Conservation (phyloP, 2,113 vertebrate genomes). For the Ellobius talpinus region DNA sequence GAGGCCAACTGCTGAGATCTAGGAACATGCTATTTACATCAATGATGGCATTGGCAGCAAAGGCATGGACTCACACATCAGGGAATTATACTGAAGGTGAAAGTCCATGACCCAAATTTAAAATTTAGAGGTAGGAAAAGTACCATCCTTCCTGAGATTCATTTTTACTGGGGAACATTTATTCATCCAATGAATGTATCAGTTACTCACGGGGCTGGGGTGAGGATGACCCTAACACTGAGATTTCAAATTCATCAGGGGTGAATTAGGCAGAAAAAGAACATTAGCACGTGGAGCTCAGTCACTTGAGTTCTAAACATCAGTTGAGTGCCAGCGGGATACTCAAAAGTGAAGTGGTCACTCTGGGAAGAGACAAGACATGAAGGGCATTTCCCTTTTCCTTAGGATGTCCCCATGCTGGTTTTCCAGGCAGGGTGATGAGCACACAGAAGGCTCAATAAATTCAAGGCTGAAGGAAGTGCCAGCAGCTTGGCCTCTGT, state of each 20-base stretch:
- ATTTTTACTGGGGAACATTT: background rate
- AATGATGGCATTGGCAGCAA: background rate
- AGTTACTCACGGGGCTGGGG: background rate
- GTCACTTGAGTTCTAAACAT: background rate
- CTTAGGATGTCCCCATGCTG: background rate
- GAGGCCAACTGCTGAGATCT: background rate
- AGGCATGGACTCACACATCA: background rate
- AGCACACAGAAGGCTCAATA: background rate
- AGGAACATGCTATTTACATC: background rate
- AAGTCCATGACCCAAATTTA: background rate
- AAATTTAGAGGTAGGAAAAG: background rate
- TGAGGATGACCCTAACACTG: background rate
- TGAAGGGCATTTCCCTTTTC: background rate
- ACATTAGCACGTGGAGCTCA: background rate
- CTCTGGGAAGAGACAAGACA: background rate
- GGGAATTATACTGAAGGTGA: constrained; percentile 32
- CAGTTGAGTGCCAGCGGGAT: background rate
- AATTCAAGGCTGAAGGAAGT: background rate
- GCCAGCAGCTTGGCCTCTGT: background rate
- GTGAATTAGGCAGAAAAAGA: background rate
- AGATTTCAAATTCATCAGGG: background rate
- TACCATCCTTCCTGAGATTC: background rate
- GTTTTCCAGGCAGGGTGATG: background rate
- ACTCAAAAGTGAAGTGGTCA: background rate
- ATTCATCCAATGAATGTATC: background rate